These are phyloP conservation scores for Drosophila baimaii DNA, from an alignment of 1,140 invertebrate species.

Conservation along the genomic window DNA sequence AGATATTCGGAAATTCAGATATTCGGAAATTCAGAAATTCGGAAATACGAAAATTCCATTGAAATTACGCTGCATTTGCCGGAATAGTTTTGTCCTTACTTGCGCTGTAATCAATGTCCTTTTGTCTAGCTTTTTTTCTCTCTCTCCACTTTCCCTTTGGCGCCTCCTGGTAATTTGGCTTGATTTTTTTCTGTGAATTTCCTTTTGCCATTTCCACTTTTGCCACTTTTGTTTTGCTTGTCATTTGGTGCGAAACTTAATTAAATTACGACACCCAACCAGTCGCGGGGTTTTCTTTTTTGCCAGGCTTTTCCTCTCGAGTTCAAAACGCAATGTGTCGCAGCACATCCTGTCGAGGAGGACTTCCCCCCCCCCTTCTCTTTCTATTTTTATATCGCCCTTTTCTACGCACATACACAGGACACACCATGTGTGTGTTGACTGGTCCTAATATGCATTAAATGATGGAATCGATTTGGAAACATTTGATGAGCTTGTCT, in stretches of 20 bases:
- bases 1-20: not conserved
- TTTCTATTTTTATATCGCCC: constrained; percentile 10
- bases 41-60: constrained; percentile 8
- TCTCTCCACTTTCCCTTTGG: not conserved
- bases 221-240: constrained; percentile 31
- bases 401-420: constrained; percentile 5
- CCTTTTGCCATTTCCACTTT: constrained; percentile 22
- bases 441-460: constrained; percentile 60
- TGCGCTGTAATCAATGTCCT: constrained; percentile 28
- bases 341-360: constrained; percentile 44
- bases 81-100: constrained; percentile 5
- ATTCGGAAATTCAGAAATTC: constrained; percentile 10
- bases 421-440: constrained; percentile 11
- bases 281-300: constrained; percentile 9
- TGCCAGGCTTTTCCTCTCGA: constrained; percentile 17
- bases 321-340: constrained; percentile 60
- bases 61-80: constrained; percentile 10
- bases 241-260: constrained; percentile 48
- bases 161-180: constrained; percentile 13
- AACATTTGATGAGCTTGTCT: constrained; percentile 62
- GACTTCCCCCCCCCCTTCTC: constrained; percentile 2
- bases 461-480: constrained; percentile 63
- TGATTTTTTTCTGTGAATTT: constrained; percentile 18
- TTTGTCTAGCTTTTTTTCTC: constrained; percentile 8
- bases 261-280: constrained; percentile 51